Evolutionary conservation across 1,140 invertebrate species (phyloP).

Genomic region (Listronotus oregonensis): DNA sequence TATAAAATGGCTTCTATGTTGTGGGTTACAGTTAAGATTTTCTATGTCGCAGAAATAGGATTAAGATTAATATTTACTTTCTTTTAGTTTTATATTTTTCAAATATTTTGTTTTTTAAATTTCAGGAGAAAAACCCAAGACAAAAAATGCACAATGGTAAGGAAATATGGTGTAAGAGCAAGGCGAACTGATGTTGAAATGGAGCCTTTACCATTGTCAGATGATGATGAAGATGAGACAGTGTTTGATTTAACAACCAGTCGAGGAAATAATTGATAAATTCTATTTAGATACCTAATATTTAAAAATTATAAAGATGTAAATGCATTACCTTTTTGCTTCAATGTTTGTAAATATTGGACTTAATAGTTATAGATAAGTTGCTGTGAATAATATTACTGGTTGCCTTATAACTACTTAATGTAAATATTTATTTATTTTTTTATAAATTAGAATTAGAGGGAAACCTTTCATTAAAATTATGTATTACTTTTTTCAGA

Average conservation of each 20-base stretch:
- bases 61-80: too few species aligned
- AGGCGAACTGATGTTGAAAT: slow-evolving; percentile 64
- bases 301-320: too few species aligned
- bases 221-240: slow-evolving; percentile 65
- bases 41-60: too few species aligned
- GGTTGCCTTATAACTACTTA: slow-evolving; percentile 10
- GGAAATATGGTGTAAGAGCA: slow-evolving; percentile 63
- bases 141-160: slow-evolving; percentile 56
- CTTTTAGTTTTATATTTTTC: too few species aligned
- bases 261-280: slow-evolving; percentile 19
- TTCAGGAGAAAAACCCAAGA: slow-evolving; percentile 51
- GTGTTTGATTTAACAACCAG: slow-evolving; percentile 57
- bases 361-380: neutral
- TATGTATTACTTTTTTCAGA: too few species aligned
- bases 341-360: too few species aligned
- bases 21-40: too few species aligned
- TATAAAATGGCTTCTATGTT: too few species aligned
- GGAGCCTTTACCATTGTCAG: slow-evolving; percentile 62
- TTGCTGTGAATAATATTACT: slow-evolving; percentile 4
- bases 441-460: neutral
- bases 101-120: slow-evolving; percentile 18
- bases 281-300: neutral
- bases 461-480: too few species aligned
- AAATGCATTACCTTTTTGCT: too few species aligned
- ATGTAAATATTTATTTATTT: slow-evolving; percentile 11